These are phyloP conservation scores for Oreochromis grahami DNA, from an alignment of 2,797 vertebrate species.

Conservation along the genomic window DNA sequence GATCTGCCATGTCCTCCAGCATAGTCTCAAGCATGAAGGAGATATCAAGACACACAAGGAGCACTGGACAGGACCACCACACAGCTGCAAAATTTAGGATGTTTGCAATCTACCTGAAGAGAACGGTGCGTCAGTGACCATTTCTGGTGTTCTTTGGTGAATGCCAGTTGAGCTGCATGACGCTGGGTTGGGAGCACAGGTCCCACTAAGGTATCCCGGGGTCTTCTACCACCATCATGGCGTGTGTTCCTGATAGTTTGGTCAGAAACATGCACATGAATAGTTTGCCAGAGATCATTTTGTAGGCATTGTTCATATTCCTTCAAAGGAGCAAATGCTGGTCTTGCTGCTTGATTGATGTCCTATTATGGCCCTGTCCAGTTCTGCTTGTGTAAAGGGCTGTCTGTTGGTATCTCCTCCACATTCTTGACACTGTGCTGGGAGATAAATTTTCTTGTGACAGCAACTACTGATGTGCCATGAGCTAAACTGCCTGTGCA, in stretches of 20 bases:
- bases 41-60: background rate
- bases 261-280: background rate
- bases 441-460: background rate
- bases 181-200: fast-evolving
- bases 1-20: background rate
- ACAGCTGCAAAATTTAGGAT: background rate
- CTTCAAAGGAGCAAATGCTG: background rate
- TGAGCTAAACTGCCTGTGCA: background rate
- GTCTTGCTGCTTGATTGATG: background rate
- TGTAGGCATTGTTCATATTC: background rate
- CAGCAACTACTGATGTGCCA: background rate
- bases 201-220: background rate
- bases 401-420: background rate
- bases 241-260: background rate
- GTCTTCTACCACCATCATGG: fast-evolving
- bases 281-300: background rate
- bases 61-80: background rate
- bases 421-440: background rate
- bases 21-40: fast-evolving
- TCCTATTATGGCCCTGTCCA: background rate
- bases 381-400: background rate
- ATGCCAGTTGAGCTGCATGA: background rate
- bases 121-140: fast-evolving
- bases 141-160: background rate
- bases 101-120: background rate